A percentile compares a stretch with the other conserved stretches of the same genome.
Conservation (phyloP, 1,140 invertebrate species). For the Heliconius eleuchia region DNA sequence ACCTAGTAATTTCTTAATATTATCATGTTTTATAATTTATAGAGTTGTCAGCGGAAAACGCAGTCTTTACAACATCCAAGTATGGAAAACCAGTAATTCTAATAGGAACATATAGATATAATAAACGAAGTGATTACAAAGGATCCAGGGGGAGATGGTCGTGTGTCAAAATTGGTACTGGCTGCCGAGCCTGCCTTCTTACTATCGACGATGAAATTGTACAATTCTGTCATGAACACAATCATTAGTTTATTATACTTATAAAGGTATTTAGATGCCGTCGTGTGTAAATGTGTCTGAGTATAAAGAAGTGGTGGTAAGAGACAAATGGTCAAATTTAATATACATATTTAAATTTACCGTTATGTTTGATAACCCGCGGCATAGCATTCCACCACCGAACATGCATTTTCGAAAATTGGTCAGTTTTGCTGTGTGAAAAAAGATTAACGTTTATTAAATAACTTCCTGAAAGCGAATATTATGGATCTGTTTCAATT, state of each 20-base stretch:
- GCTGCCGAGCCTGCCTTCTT: constrained; percentile 42
- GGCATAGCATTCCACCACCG: no score
- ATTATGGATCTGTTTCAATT: no score
- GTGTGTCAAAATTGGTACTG: constrained; percentile 42
- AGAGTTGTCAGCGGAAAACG: not conserved
- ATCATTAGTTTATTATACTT: not conserved
- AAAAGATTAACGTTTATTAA: no score
- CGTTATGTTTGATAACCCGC: no score
- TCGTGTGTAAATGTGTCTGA: no score
- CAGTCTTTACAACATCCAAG: constrained; percentile 43
- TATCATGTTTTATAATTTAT: not conserved
- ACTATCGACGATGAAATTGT: constrained; percentile 38
- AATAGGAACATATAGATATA: constrained; percentile 36
- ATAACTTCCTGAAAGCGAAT: no score
- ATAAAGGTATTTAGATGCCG: not conserved
- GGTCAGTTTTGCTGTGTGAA: no score
- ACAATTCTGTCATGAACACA: constrained; percentile 17
- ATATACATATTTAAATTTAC: no score
- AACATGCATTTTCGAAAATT: no score
- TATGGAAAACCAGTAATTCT: constrained; percentile 47
- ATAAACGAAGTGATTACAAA: constrained; percentile 30
- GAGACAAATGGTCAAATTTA: no score
- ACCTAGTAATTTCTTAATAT: no score
- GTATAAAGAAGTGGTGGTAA: no score
- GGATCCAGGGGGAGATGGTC: constrained; percentile 46